These are phyloP conservation scores for mouse (Mus musculus) DNA, from an alignment of 2,113 vertebrate genomes.

Conservation along the genomic window DNA sequence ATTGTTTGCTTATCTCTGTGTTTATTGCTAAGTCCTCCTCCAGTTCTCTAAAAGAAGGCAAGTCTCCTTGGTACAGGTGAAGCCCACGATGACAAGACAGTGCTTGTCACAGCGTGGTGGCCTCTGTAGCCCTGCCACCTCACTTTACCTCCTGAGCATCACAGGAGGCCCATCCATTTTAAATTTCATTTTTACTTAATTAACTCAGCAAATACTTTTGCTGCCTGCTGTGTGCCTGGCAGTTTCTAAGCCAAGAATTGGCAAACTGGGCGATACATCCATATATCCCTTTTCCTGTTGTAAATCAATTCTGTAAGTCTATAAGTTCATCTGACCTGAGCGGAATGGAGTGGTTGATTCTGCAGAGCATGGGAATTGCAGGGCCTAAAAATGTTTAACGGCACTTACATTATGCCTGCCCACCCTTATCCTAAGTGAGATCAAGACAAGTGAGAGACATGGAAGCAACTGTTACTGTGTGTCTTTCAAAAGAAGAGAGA, in stretches of 20 bases:
- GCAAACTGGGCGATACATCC: not conserved
- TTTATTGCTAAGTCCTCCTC: not conserved
- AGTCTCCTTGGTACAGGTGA: not conserved
- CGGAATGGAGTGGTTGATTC: not conserved
- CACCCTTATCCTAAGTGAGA: not conserved
- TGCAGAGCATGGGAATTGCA: not conserved
- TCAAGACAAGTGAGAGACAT: not conserved
- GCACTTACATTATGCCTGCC: not conserved
- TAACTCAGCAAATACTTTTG: not conserved
- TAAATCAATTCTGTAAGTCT: not conserved
- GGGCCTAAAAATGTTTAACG: not conserved
- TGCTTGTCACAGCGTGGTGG: not conserved
- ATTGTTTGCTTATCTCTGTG: not conserved
- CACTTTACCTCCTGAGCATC: not conserved
- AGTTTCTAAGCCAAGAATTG: not conserved
- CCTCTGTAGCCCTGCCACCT: not conserved
- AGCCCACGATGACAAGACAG: fast-evolving
- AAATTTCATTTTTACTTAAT: not conserved
- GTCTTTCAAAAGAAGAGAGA: not conserved
- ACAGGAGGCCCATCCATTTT: not conserved
- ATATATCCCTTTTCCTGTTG: not conserved
- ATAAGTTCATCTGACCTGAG: not conserved
- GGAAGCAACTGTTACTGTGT: not conserved
- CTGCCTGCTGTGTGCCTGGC: not conserved
- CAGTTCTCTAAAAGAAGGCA: not conserved